phyloP scores from a whole-genome alignment of 2,797 vertebrate species.

The Pygocentrus nattereri region DNA sequence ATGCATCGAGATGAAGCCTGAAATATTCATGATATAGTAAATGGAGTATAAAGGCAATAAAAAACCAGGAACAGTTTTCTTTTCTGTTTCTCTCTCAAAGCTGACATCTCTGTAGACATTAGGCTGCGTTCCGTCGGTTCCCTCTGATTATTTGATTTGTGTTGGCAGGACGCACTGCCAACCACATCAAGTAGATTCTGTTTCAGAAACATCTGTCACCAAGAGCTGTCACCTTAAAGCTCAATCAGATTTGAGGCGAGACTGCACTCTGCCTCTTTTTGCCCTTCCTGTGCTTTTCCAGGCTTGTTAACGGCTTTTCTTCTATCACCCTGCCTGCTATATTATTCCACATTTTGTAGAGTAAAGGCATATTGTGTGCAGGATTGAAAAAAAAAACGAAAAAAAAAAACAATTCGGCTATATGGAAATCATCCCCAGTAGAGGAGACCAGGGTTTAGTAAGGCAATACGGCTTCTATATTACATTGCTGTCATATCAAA shows the following conservation, averaged over 20 bases:
- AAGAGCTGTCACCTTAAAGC: conserved; percentile 3
- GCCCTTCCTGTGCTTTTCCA: not conserved
- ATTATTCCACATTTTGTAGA: conserved; percentile 1
- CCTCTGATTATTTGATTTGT: conserved; percentile 20
- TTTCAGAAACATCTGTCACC: conserved; percentile 17
- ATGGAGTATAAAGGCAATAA: conserved; percentile 2
- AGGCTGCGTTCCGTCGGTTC: not conserved
- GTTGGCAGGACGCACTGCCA: conserved; percentile 10
- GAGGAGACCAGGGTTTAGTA: not conserved
- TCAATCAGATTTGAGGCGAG: not conserved
- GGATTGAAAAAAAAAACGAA: not conserved
- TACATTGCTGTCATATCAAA: not conserved
- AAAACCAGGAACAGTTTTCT: not conserved
- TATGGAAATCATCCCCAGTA: not conserved
- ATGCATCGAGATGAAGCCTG: conserved; percentile 3
- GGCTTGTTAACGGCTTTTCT: not conserved
- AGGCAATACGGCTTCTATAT: not conserved
- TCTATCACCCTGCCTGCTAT: not conserved
- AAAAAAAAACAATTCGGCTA: not conserved
- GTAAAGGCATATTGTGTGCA: conserved; percentile 8
- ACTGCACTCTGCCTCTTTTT: conserved; percentile 2
- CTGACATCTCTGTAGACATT: conserved; percentile 19
- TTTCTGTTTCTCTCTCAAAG: conserved; percentile 8
- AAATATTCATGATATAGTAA: conserved; percentile 32
- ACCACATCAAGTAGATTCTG: not conserved